Conservation (phyloP, 2,113 vertebrate species). For the cattle (Bos taurus) region ARS-UCD2.0 NC_037344.1:59121501-59122000, state of each 20-base stretch:
- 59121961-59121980: neutral
- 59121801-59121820: neutral
- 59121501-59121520: neutral
- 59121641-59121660: neutral
- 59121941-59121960: neutral
- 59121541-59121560: neutral
- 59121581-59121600: neutral
- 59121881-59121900: neutral
- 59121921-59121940: neutral
- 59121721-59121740: neutral
- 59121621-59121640: neutral
- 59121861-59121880: neutral
- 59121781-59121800: neutral
- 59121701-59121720: neutral
- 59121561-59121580: neutral
- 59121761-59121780: neutral
- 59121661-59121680: neutral
- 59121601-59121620: neutral
- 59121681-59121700: neutral
- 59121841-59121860: neutral
- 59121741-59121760: neutral
- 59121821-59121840: neutral
- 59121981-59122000: neutral
- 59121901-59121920: neutral
- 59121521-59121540: neutral